Percentiles rank a stretch among this genome's conserved stretches.
phyloP scores from a whole-genome alignment of 2,797 vertebrate genomes.

The Spinus pinus region DNA sequence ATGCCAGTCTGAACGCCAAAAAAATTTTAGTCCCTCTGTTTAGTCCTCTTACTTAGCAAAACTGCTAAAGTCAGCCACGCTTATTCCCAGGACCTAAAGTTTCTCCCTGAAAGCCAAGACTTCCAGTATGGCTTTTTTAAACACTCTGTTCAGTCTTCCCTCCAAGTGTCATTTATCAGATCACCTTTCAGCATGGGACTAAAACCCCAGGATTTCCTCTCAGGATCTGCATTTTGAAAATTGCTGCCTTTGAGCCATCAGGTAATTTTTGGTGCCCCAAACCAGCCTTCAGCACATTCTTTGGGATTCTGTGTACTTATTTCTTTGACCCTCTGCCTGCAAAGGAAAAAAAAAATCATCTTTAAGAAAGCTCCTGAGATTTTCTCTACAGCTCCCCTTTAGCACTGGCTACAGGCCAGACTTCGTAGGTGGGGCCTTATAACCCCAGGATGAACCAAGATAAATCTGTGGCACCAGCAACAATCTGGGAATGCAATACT shows the following conservation, averaged over 20 bases:
- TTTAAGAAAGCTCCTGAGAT: slow-evolving; percentile 42
- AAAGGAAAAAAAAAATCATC: slow-evolving; percentile 63
- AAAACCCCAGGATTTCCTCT: background rate
- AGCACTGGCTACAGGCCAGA: slow-evolving; percentile 58
- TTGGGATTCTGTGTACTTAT: slow-evolving; percentile 11
- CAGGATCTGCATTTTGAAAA: background rate
- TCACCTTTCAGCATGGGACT: background rate
- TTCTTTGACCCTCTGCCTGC: slow-evolving; percentile 6
- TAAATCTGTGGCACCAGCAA: slow-evolving; percentile 19
- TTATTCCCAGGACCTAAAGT: background rate
- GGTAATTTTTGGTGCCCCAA: background rate
- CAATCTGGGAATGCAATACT: background rate
- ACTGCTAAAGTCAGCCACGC: background rate
- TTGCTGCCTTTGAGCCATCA: background rate
- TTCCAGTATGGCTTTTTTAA: background rate
- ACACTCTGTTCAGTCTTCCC: background rate
- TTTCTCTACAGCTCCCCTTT: slow-evolving; percentile 47
- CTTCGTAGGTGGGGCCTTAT: slow-evolving; percentile 27
- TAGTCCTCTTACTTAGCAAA: background rate
- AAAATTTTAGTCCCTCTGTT: background rate
- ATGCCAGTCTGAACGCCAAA: background rate
- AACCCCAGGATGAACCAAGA: slow-evolving; percentile 60
- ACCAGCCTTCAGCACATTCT: background rate
- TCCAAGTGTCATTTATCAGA: background rate
- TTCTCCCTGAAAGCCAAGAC: background rate